Base-by-base conservation (phyloP, 2,888 invertebrate genomes). In the Hanleya hanleyi region DNA sequence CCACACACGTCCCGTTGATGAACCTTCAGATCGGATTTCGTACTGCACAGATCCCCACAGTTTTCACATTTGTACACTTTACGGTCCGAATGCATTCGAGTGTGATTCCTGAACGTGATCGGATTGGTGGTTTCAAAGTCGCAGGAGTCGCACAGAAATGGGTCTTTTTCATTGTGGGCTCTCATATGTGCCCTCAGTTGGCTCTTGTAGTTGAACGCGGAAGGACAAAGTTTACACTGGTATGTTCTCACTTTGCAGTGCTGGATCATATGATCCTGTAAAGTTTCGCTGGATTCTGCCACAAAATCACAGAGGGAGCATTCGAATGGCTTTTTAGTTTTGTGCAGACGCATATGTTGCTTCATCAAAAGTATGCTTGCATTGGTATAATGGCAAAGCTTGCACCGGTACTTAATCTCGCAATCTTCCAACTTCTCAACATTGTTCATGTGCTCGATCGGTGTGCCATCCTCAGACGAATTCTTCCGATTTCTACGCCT, bases 151-250 rank as follows among this genome's bases (percentile, higher is more conserved):
- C 87, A 87, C 57, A 83, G 71, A 68, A 83, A 80, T 26, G 86
- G 84, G 41, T 85, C 85, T 66, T 82, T 79, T 61, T 87, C 87
- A 68, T 83, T 84, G 74, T 88, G 88, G 7, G 86, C 87, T 41
- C 87, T 73, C 87, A 89, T 88, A 77, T 89, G 89, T 15, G 88
- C 88, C n/a, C 89, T 74, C n/a, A 89, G 80, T 67, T 88, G 88
- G 76, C 88, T 89, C 78, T 89, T 89, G 76, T 88, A 88, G 77
- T 87, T 87, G 71, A 89, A 88, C 29, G 80, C 82, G 18, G 85
- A 81, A 29, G 84, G 77, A 77, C 89, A 89, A 33, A 84, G 74
- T 73, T 88, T 88, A 77, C 89, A 89, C 74, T 86, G 86, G 68
- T 87, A 89, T 1, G 86, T 86, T 35, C 88, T 79, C 18, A 87